Evolutionary conservation across 2,797 vertebrate genomes (phyloP).

Genomic region (Xenops minutus): DNA sequence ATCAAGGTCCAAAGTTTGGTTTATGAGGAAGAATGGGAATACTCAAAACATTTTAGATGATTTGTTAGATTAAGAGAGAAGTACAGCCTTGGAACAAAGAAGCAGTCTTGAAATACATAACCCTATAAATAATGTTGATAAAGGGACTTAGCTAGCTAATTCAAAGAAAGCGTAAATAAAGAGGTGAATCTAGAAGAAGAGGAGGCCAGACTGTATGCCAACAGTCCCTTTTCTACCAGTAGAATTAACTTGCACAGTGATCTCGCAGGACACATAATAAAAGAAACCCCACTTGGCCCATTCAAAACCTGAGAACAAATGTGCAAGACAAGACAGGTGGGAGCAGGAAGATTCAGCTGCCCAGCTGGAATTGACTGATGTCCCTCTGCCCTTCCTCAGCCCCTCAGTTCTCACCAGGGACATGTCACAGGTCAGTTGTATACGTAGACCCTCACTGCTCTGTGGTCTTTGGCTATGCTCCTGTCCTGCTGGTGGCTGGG

Average conservation of each 20-base stretch:
- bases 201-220: neutral
- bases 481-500: neutral
- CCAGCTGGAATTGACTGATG: neutral
- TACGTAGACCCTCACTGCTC: rapidly evolving
- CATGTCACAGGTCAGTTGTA: neutral
- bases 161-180: neutral
- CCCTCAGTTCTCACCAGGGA: neutral
- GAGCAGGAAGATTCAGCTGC: neutral
- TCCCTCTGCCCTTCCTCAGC: neutral
- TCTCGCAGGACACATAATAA: neutral
- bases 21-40: neutral
- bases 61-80: neutral
- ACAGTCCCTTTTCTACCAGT: neutral
- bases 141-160: neutral
- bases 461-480: no score
- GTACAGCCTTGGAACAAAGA: neutral
- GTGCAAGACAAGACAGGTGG: neutral
- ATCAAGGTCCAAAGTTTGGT: neutral
- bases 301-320: neutral
- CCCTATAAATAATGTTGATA: neutral
- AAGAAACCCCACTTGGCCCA: neutral
- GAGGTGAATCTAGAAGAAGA: neutral
- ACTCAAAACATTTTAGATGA: neutral
- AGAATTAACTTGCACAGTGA: neutral
- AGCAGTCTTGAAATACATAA: neutral